phyloP scores from a whole-genome alignment of 1,140 invertebrate species.

The Ceratitis capitata region DNA sequence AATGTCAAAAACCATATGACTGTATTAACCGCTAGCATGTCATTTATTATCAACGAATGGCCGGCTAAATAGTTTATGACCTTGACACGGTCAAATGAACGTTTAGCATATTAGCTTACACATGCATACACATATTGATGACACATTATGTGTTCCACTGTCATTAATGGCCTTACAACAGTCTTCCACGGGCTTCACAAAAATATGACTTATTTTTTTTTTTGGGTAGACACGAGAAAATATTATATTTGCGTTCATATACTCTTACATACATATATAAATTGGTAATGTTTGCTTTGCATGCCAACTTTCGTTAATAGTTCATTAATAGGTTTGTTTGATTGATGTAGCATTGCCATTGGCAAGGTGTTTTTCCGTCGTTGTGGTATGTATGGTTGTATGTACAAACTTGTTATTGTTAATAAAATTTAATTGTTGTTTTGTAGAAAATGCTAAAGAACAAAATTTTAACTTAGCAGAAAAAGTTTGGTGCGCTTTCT shows the following conservation, averaged over 20 bases:
- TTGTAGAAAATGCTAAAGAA: too few relatives aligned
- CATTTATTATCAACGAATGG: background rate
- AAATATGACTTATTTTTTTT: background rate
- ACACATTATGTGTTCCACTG: background rate
- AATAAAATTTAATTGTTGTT: too few relatives aligned
- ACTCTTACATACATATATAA: too few relatives aligned
- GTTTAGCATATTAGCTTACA: background rate
- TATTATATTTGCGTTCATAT: too few relatives aligned
- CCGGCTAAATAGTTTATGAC: background rate
- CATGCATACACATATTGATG: background rate
- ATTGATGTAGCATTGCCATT: background rate
- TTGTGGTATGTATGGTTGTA: too few relatives aligned
- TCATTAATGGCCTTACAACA: background rate
- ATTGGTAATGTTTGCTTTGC: background rate
- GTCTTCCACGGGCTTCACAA: background rate
- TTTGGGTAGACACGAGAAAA: too few relatives aligned
- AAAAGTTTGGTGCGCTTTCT: too few relatives aligned
- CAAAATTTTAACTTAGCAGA: too few relatives aligned
- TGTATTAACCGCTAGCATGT: background rate
- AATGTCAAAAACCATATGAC: constrained; percentile 12
- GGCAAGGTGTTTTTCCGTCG: background rate
- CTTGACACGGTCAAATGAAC: background rate
- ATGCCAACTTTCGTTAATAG: background rate
- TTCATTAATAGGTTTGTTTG: background rate
- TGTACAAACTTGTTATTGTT: too few relatives aligned